phyloP scores from a whole-genome alignment of 2,113 vertebrate species.

The Uria aalge region DNA sequence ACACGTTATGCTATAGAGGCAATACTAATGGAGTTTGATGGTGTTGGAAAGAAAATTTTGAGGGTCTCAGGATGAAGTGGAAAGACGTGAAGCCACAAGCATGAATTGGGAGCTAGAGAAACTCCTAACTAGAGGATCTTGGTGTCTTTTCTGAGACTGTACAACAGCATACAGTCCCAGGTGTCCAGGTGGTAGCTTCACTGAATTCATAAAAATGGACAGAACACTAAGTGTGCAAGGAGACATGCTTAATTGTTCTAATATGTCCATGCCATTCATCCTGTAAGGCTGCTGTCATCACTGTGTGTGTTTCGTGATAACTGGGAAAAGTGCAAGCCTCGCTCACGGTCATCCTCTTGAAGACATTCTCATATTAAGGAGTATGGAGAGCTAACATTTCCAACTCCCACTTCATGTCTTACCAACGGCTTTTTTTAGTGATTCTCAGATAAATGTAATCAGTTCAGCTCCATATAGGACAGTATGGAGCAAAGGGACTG shows the following conservation, averaged over 20 bases:
- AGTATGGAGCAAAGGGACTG: neutral
- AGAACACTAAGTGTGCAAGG: neutral
- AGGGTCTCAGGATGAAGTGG: neutral
- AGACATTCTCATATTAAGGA: neutral
- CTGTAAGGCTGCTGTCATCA: neutral
- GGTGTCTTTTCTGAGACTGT: neutral
- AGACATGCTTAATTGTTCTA: neutral
- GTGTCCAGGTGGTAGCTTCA: neutral
- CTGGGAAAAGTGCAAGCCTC: neutral
- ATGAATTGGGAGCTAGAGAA: neutral
- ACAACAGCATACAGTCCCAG: neutral
- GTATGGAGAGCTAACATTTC: neutral
- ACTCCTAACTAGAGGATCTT: neutral
- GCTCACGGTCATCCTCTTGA: neutral
- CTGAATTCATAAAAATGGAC: neutral
- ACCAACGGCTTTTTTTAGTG: neutral
- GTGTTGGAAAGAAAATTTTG: neutral
- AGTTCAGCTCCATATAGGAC: neutral
- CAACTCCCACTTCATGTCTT: neutral
- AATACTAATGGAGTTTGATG: neutral
- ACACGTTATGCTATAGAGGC: neutral
- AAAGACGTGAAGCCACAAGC: neutral
- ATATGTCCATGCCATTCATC: too few species aligned
- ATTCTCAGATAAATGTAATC: neutral
- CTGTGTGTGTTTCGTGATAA: rapidly evolving